These are phyloP conservation scores for Lochmaea crataegi DNA, from an alignment of 2,888 invertebrate genomes.

Conservation along the genomic window DNA sequence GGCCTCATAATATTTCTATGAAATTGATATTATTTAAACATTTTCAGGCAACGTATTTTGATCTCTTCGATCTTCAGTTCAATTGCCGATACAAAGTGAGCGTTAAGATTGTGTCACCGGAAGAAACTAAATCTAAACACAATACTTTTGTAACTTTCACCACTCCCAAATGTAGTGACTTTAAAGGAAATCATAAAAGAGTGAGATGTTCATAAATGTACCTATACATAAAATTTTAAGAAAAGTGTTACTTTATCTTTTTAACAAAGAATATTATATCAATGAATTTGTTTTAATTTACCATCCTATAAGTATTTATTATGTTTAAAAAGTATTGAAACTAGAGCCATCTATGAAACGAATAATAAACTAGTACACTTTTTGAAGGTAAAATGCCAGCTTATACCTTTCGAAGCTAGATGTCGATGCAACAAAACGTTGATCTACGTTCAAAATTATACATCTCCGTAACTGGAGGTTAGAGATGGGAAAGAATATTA, in stretches of 20 bases:
- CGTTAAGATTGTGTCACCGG: slow-evolving; percentile 63
- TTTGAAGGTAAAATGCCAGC: no score
- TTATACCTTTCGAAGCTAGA: no score
- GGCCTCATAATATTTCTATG: background rate
- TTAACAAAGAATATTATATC: slow-evolving; percentile 13
- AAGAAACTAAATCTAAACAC: slow-evolving; percentile 54
- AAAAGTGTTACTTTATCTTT: slow-evolving; percentile 20
- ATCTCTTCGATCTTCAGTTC: slow-evolving; percentile 70
- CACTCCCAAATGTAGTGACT: slow-evolving; percentile 66
- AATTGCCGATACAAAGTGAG: slow-evolving; percentile 70
- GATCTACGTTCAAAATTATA: no score
- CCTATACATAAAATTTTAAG: slow-evolving; percentile 17
- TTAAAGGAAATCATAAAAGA: slow-evolving; percentile 26
- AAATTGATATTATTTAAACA: slow-evolving; percentile 14
- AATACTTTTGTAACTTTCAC: slow-evolving; percentile 68
- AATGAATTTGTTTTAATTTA: background rate
- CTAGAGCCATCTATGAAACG: no score
- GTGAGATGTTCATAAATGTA: slow-evolving; percentile 31
- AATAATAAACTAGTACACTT: no score
- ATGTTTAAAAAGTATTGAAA: no score
- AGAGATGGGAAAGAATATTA: no score
- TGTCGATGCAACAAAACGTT: no score
- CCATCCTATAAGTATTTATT: no score
- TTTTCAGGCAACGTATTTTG: slow-evolving; percentile 69
- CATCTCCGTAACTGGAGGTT: no score